Conservation (phyloP, 2,888 invertebrate species). For the Pyrocoelia pectoralis region DNA sequence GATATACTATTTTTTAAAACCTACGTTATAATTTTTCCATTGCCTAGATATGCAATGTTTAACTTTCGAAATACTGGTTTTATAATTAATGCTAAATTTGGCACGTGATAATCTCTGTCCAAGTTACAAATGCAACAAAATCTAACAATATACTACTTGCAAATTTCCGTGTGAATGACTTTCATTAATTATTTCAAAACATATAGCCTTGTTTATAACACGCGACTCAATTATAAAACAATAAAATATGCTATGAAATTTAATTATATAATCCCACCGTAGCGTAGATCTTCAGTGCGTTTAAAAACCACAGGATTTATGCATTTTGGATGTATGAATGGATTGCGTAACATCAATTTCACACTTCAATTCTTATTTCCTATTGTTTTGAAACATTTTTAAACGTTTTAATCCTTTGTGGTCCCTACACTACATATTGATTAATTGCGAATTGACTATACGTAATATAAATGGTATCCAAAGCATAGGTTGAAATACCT, state of each 20-base stretch:
- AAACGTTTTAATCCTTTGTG: neutral
- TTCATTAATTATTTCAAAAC: constrained; percentile 2
- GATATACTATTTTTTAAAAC: too few species aligned
- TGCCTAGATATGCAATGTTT: too few species aligned
- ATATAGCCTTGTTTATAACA: constrained; percentile 3
- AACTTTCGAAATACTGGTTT: too few species aligned
- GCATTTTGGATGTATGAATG: too few species aligned
- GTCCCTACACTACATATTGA: too few species aligned
- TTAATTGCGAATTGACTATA: too few species aligned
- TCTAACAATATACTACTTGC: neutral
- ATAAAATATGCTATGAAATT: neutral
- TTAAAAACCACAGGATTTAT: too few species aligned
- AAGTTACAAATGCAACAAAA: neutral
- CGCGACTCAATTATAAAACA: constrained; percentile 10
- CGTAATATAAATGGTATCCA: too few species aligned
- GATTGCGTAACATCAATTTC: too few species aligned
- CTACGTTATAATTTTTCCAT: too few species aligned
- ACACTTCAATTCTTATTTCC: neutral
- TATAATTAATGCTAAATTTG: neutral
- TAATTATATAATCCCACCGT: neutral
- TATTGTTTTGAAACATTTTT: neutral
- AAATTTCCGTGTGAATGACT: constrained; percentile 9
- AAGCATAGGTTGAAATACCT: too few species aligned
- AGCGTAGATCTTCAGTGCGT: too few species aligned
- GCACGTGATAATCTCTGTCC: neutral